Conservation (phyloP, 2,113 vertebrate genomes). For the Osmerus eperlanus region DNA sequence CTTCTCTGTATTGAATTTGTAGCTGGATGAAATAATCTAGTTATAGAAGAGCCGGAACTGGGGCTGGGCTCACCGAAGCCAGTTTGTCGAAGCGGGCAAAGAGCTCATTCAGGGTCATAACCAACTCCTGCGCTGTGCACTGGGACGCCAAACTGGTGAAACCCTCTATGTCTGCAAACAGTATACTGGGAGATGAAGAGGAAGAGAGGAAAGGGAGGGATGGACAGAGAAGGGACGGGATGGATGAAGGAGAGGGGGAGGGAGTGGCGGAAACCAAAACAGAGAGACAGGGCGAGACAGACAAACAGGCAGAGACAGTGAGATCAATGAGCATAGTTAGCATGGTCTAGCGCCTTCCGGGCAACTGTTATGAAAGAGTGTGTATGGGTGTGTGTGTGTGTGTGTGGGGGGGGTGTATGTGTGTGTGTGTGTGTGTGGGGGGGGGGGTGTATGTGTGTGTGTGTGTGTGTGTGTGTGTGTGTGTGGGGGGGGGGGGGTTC, state of each 20-base stretch:
- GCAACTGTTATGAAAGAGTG: not conserved
- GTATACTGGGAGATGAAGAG: constrained; percentile 75
- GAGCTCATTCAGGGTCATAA: constrained; percentile 96
- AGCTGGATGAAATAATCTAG: no score
- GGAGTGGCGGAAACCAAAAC: not conserved
- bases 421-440: no score
- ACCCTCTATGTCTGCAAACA: constrained; percentile 96
- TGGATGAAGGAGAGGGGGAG: constrained; percentile 20
- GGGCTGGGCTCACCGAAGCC: constrained; percentile 80
- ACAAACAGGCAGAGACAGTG: constrained; percentile 7
- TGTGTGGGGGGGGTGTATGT: no score
- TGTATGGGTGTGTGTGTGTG: no score
- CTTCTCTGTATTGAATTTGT: no score
- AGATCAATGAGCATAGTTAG: constrained; percentile 32
- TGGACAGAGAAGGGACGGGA: constrained; percentile 12
- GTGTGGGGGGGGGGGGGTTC: not conserved
- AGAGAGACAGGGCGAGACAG: not conserved
- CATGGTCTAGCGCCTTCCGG: constrained; percentile 26
- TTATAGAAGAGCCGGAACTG: constrained; percentile 3
- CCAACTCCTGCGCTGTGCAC: constrained; percentile 96
- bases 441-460: no score
- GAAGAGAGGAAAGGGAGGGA: constrained; percentile 10
- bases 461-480: no score
- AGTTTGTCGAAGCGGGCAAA: constrained; percentile 96
- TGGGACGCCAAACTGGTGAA: constrained; percentile 97